Percentiles rank a stretch among this genome's conserved stretches.
Evolutionary conservation across 2,888 invertebrate species (phyloP).

Genomic region (Fragum sueziense): DNA sequence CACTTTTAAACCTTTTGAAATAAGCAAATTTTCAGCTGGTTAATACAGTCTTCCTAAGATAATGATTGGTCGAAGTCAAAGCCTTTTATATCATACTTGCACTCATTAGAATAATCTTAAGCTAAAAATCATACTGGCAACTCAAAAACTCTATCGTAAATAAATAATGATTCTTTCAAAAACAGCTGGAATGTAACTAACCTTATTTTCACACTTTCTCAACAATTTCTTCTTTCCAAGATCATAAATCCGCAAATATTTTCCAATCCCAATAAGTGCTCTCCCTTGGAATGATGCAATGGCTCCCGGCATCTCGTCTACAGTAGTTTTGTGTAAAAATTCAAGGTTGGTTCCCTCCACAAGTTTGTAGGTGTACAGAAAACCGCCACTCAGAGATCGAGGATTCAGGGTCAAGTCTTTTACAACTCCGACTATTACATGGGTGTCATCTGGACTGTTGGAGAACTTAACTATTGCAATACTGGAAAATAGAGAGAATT

Average conservation of each 20-base stretch:
- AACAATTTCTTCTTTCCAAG: conserved; percentile 97
- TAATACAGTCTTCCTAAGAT: no score
- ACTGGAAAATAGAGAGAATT: conserved; percentile 82
- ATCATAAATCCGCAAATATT: conserved; percentile 95
- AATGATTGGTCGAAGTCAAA: no score
- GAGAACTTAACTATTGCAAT: conserved; percentile 92
- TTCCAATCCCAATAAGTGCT: conserved; percentile 95
- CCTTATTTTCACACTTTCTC: conserved; percentile 98
- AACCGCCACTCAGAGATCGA: conserved; percentile 91
- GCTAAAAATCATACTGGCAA: no score
- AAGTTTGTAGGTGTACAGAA: conserved; percentile 90
- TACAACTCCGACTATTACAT: conserved; percentile 93
- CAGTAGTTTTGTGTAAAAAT: conserved; percentile 94
- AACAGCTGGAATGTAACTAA: no score
- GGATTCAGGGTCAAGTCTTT: conserved; percentile 95
- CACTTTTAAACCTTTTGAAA: no score
- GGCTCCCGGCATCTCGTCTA: conserved; percentile 92
- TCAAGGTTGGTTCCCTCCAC: conserved; percentile 93
- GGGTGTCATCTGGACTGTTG: conserved; percentile 86
- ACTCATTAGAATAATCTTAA: no score
- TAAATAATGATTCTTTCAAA: no score
- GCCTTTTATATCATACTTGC: no score
- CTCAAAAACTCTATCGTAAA: no score
- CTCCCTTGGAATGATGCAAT: conserved; percentile 88
- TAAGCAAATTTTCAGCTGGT: no score